Evolutionary conservation across 2,888 invertebrate genomes (phyloP), one percentile per base, ranked within the genome.

Genomic region (Panzeria rudis): DNA sequence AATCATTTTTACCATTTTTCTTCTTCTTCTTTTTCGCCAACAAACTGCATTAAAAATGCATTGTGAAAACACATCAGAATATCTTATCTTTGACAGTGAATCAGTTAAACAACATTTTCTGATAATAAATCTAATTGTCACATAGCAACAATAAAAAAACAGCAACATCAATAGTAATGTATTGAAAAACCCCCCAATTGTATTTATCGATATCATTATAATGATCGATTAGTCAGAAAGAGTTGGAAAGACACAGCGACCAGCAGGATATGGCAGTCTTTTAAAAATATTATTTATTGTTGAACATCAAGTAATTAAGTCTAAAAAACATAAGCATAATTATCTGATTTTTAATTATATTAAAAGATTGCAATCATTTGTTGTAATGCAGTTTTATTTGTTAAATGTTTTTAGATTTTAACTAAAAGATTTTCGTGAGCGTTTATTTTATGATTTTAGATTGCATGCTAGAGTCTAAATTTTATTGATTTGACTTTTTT

Each of bases 71-170:
- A 78, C 73, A 78, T 69, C 73, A 82, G 73, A 85, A 85, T 85
- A 78, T 85, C 66, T 80, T 82, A 85, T 85, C 82, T 66, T 84
- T 77, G 88, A 88, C 89, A 87, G 86, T 87, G 84, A 87, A 89
- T 89, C 89, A 86, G 87, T 85, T 89, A 88, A 89, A 89, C 87
- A 89, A 88, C 88, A 88, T 88, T 88, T 87, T 88, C 87, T 90
- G 92, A 91, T 92, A 92, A 92, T 92, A 92, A 92, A 92, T 92
- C 91, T 92, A 92, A 92, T 92, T 92, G 92, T 92, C 91, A 92
- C 92, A 91, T 92, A 66, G 73, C 72, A 79, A 62, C 44, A 69
- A 50, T 32, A 20, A 20, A 44, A 71, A 61, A 62, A 71, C 35
- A 17, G 13, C 41, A 52, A 68, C n/a, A 54, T 44, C 50, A 71